phyloP scores from a whole-genome alignment of 2,113 vertebrate genomes.

The Siphamia tubifer region DNA sequence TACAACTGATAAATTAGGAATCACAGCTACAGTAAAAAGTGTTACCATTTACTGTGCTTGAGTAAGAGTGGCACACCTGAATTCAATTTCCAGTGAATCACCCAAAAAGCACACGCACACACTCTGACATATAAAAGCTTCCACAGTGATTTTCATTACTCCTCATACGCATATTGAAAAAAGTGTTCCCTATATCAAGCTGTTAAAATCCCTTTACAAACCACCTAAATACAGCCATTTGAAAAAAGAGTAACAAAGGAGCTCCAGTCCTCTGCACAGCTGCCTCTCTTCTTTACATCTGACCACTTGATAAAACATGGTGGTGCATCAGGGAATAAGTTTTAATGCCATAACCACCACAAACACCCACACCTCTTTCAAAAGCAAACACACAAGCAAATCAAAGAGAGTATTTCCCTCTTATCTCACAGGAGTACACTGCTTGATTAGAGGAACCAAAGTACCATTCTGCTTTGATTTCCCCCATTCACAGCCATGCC shows the following conservation, averaged over 20 bases:
- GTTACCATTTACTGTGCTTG: too few species aligned
- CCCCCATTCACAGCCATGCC: constrained; percentile 57
- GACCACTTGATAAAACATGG: constrained; percentile 47
- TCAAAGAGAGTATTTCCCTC: constrained; percentile 64
- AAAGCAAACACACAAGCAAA: constrained; percentile 59
- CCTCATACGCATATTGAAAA: neutral
- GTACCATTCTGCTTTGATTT: constrained; percentile 50
- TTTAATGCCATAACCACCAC: constrained; percentile 54
- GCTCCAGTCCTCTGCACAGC: constrained; percentile 35
- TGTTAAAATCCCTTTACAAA: constrained; percentile 36
- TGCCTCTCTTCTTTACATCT: constrained; percentile 57
- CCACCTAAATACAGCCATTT: constrained; percentile 25
- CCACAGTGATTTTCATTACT: neutral
- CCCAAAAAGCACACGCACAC: neutral
- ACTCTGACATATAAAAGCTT: neutral
- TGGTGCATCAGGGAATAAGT: constrained; percentile 33
- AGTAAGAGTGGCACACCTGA: too few species aligned
- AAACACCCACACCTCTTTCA: constrained; percentile 50
- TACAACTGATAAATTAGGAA: too few species aligned
- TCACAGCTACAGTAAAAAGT: too few species aligned
- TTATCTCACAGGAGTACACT: constrained; percentile 67
- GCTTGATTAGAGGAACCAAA: constrained; percentile 76
- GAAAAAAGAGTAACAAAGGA: constrained; percentile 58
- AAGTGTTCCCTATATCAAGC: neutral
- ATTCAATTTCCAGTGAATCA: too few species aligned